Evolutionary conservation across 2,888 invertebrate species (phyloP).

Genomic region (Phorcus lineatus): DNA sequence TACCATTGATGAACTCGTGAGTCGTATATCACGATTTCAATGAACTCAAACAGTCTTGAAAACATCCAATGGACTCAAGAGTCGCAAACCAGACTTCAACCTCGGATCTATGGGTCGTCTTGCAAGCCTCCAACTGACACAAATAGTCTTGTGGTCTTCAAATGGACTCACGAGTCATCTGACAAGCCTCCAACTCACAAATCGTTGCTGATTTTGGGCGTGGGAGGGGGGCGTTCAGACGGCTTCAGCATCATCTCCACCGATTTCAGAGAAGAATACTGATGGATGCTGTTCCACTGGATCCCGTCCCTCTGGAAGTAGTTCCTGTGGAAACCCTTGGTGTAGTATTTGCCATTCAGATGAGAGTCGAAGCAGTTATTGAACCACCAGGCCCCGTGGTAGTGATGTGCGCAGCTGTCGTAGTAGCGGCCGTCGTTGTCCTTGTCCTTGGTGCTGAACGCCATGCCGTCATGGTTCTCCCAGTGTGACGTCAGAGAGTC

Average conservation of each 20-base stretch:
- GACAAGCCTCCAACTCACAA: constrained; percentile 31
- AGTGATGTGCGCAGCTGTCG: constrained; percentile 73
- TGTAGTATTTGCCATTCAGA: constrained; percentile 73
- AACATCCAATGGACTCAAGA: too few species aligned
- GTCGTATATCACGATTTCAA: too few species aligned
- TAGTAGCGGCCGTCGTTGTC: constrained; percentile 84
- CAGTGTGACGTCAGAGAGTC: constrained; percentile 82
- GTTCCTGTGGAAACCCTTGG: constrained; percentile 69
- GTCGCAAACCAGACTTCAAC: too few species aligned
- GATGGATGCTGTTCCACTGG: constrained; percentile 73
- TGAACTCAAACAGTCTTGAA: too few species aligned
- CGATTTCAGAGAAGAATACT: constrained; percentile 69
- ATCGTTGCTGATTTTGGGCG: constrained; percentile 44
- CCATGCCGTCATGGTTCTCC: constrained; percentile 92
- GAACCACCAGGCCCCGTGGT: constrained; percentile 75
- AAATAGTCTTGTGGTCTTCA: too few species aligned
- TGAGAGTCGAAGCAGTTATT: constrained; percentile 73
- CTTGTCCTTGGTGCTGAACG: constrained; percentile 91
- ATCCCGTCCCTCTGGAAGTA: constrained; percentile 73
- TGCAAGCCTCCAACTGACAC: too few species aligned
- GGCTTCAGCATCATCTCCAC: constrained; percentile 72
- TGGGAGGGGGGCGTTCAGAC: constrained; percentile 40
- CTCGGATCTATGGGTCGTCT: too few species aligned
- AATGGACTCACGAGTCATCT: too few species aligned
- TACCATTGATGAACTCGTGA: too few species aligned